A percentile compares a stretch with the other conserved stretches of the same genome.
Conservation (phyloP, 2,888 invertebrate species). For the Plagiodera versicolora region DNA sequence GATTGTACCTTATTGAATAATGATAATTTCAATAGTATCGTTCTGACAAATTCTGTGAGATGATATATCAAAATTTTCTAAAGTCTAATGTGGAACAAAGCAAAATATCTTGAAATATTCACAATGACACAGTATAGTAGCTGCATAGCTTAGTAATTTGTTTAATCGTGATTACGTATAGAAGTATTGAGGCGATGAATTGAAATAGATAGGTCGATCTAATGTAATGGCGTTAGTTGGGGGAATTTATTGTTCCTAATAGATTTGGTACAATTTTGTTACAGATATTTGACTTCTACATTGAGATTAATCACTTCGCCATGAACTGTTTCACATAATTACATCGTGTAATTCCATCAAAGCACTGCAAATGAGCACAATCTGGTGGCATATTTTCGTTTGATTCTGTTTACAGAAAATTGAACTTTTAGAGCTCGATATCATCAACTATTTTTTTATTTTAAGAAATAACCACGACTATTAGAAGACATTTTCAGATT, state of each 20-base stretch:
- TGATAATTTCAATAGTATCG: no score
- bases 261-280: conserved; percentile 17
- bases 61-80: no score
- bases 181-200: not conserved
- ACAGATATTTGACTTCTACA: conserved; percentile 13
- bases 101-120: no score
- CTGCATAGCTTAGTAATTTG: not conserved
- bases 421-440: no score
- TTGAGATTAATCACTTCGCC: conserved; percentile 17
- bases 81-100: no score
- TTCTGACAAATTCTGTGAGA: no score
- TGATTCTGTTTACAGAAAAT: not conserved
- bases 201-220: conserved; percentile 15
- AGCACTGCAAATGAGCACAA: not conserved
- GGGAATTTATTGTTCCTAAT: conserved; percentile 18
- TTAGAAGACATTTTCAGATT: no score
- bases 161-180: not conserved
- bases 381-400: not conserved
- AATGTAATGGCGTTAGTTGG: not conserved
- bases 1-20: no score
- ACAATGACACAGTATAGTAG: no score
- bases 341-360: not conserved
- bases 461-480: no score
- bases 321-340: conserved; percentile 9
- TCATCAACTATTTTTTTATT: no score